Percentiles rank a stretch among this genome's conserved stretches.
Evolutionary conservation across 1,140 invertebrate genomes (phyloP).

Genomic region (Hirudo medicinalis): DNA sequence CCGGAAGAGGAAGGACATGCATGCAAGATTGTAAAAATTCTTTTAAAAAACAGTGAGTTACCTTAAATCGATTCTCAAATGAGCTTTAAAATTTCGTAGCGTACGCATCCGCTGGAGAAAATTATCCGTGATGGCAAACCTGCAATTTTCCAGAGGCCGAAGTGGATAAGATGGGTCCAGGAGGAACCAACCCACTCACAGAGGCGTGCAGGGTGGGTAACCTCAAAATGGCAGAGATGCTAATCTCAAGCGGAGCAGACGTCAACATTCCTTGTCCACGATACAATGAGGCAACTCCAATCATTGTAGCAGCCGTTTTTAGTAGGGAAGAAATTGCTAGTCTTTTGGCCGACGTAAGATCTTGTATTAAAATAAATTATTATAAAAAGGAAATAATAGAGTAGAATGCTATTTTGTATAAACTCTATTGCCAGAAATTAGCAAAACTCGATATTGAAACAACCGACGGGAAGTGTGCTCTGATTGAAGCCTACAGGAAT

Average conservation of each 20-base stretch:
- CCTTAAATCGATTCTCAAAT: not conserved
- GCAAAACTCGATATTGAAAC: slow-evolving; percentile 22
- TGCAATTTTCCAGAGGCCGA: slow-evolving; percentile 16
- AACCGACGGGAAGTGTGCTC: slow-evolving; percentile 14
- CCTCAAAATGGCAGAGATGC: slow-evolving; percentile 16
- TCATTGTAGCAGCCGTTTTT: slow-evolving; percentile 18
- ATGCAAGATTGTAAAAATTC: not conserved
- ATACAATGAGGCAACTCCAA: slow-evolving; percentile 20
- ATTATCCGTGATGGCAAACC: not conserved
- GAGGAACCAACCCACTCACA: slow-evolving; percentile 16
- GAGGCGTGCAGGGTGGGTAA: slow-evolving; percentile 18
- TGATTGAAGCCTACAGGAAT: slow-evolving; percentile 17
- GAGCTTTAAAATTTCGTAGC: not conserved
- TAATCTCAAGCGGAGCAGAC: slow-evolving; percentile 17
- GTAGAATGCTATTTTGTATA: not conserved
- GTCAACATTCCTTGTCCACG: slow-evolving; percentile 9
- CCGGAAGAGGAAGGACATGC: not conserved
- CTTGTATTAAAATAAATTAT: not conserved
- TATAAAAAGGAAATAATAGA: not conserved
- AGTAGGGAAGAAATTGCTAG: slow-evolving; percentile 3
- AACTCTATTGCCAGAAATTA: not conserved
- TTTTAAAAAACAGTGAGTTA: not conserved
- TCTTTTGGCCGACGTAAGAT: slow-evolving; percentile 4
- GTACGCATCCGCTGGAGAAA: not conserved
- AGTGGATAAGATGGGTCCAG: slow-evolving; percentile 17